Base-by-base conservation (phyloP, 2,888 invertebrate genomes). In the Myopa tessellatipennis region DNA sequence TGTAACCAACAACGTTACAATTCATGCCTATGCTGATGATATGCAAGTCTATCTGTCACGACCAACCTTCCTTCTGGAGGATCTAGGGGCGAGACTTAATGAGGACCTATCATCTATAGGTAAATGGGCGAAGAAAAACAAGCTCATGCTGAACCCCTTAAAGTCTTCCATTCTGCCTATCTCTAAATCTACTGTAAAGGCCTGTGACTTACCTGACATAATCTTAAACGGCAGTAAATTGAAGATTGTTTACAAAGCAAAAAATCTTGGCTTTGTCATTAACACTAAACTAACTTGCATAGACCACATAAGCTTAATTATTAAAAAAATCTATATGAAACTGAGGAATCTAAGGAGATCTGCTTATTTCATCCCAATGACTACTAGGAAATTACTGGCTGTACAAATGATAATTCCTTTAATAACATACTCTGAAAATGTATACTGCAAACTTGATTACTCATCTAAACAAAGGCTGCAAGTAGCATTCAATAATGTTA, bases 11-110 rank as follows among this genome's bases (percentile, higher is more conserved):
- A 6, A 63, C 14, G 36, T 63, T 7, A 7, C 26, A 4, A 18
- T 63, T 6, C 63, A 63, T 34, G 63, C 26, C 14, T 63, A 63
- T 63, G 63, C 63, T 26, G 63, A 63, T 63, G 63, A 63, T 6
- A 34, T 63, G 26, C 63, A 63, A 8, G 10, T 63, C 6, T 63
- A 63, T 4, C 4, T 63, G 7, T 63, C 63, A 8, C 26, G 26
- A 26, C 26, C 26, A 26, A 26, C 26, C 26, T 26, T 26, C 26
- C 26, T 26, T 26, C 2, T 26, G 26, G 26, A 26, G 26, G 26
- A 26, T 26, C 26, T 26, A 2, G 26, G 26, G 26, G 26, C 26
- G 26, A 26, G 26, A 26, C 1, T 26, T 26, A 26, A 26, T 26
- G 26, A 26, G 26, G 26, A 26, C 26, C 26, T 26, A 26, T n/a